Evolutionary conservation across 2,113 vertebrate species (phyloP).

Genomic region (Sinocyclocheilus anophthalmus): DNA sequence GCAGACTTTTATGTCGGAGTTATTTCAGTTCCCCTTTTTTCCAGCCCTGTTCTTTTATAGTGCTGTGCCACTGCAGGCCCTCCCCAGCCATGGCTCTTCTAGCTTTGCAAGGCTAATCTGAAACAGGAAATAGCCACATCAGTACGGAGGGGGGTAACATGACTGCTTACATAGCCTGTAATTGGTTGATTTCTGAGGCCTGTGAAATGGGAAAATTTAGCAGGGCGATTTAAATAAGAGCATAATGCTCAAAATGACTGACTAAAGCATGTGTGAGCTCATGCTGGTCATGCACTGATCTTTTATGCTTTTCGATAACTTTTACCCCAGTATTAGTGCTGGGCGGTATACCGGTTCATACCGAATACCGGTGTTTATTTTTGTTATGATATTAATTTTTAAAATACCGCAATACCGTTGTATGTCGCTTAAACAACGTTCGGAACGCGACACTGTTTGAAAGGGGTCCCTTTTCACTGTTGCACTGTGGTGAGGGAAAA

Average conservation of each 20-base stretch:
- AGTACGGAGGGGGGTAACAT: slow-evolving; percentile 66
- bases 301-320: not conserved
- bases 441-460: no score
- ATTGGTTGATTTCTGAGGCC: slow-evolving; percentile 77
- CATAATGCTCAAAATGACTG: not conserved
- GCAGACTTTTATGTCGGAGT: slow-evolving; percentile 49
- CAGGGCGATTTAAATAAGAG: not conserved
- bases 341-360: no score
- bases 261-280: slow-evolving; percentile 37
- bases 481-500: no score
- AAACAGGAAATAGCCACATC: slow-evolving; percentile 78
- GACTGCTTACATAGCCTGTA: slow-evolving; percentile 75
- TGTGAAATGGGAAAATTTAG: slow-evolving; percentile 66
- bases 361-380: no score
- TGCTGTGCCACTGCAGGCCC: slow-evolving; percentile 37
- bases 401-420: no score
- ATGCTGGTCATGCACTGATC: slow-evolving; percentile 12
- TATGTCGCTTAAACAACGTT: no score
- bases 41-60: slow-evolving; percentile 58
- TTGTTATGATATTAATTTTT: no score
- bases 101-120: slow-evolving; percentile 70
- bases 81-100: slow-evolving; percentile 58
- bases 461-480: no score
- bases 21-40: slow-evolving; percentile 46
- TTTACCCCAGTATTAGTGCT: not conserved